Percentiles rank a stretch among this genome's conserved stretches.
These are phyloP conservation scores for Flexamia atlantica DNA, from an alignment of 2,888 invertebrate genomes.

Conservation along the genomic window DNA sequence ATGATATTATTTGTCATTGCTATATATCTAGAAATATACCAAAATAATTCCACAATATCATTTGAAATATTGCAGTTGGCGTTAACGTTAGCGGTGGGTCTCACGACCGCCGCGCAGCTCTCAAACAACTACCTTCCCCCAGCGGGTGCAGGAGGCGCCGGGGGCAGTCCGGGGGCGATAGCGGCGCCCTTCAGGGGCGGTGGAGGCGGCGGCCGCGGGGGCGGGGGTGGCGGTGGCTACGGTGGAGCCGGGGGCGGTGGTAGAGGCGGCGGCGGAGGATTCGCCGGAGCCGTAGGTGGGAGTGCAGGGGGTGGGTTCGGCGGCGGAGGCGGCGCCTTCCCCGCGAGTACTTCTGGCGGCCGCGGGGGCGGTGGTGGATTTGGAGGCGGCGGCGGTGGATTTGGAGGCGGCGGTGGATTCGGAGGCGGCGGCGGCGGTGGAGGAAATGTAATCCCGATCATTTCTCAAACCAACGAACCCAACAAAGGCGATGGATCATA, in stretches of 20 bases:
- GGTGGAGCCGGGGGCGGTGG: constrained; percentile 26
- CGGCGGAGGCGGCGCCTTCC: constrained; percentile 47
- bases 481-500: constrained; percentile 80
- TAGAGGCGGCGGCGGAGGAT: constrained; percentile 52
- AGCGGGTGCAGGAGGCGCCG: constrained; percentile 58
- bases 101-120: constrained; percentile 56
- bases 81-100: constrained; percentile 35
- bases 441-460: constrained; percentile 78
- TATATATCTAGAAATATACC: no score
- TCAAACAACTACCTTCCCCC: constrained; percentile 59
- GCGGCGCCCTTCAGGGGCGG: constrained; percentile 43
- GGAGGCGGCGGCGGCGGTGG: constrained; percentile 53
- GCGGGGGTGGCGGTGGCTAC: constrained; percentile 22
- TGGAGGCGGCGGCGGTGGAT: constrained; percentile 69
- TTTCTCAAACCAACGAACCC: constrained; percentile 79
- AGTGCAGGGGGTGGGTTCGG: constrained; percentile 48
- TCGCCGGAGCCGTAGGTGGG: constrained; percentile 34
- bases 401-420: constrained; percentile 71
- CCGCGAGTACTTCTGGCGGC: constrained; percentile 19
- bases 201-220: constrained; percentile 35
- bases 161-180: constrained; percentile 62
- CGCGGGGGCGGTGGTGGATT: constrained; percentile 56
- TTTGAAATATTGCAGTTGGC: constrained; percentile 20
- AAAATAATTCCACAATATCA: no score
- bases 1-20: no score